phyloP scores from a whole-genome alignment of 2,113 vertebrate species.

The Xenotilapia longispinis region DNA sequence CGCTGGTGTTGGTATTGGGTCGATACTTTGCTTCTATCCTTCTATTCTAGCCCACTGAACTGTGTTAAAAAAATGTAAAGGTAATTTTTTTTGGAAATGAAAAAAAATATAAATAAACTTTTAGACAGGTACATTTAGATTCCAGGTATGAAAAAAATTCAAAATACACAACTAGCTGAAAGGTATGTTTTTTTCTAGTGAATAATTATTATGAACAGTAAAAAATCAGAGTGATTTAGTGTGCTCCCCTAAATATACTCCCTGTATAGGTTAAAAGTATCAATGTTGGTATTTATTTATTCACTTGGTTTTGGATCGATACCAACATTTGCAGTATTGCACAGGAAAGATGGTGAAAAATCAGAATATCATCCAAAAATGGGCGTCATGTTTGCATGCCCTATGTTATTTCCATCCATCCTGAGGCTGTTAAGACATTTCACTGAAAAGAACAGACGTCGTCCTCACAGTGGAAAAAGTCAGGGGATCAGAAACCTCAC shows the following conservation, averaged over 20 bases:
- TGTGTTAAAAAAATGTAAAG: not conserved
- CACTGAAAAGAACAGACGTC: not conserved
- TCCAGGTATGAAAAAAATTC: not conserved
- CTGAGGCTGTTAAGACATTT: not conserved
- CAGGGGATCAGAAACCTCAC: not conserved
- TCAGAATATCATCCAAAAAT: not conserved
- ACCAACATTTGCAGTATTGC: not conserved
- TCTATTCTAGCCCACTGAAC: not conserved
- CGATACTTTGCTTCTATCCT: not conserved
- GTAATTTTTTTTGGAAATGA: not conserved
- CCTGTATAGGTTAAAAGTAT: not conserved
- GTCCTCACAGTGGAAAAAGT: not conserved
- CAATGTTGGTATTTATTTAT: not conserved
- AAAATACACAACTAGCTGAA: not conserved
- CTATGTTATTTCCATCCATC: not conserved
- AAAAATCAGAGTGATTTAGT: not conserved
- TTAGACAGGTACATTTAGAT: not conserved
- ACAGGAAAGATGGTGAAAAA: not conserved
- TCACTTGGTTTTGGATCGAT: not conserved
- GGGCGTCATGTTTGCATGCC: fast-evolving
- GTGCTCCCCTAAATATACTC: not conserved
- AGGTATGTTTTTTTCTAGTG: not conserved
- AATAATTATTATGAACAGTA: not conserved
- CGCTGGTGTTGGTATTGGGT: not conserved
- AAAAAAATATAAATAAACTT: not conserved